Percentiles rank a stretch among this genome's conserved stretches.
Evolutionary conservation across 2,113 vertebrate species (phyloP).

Genomic region (Ailuropoda melanoleuca): DNA sequence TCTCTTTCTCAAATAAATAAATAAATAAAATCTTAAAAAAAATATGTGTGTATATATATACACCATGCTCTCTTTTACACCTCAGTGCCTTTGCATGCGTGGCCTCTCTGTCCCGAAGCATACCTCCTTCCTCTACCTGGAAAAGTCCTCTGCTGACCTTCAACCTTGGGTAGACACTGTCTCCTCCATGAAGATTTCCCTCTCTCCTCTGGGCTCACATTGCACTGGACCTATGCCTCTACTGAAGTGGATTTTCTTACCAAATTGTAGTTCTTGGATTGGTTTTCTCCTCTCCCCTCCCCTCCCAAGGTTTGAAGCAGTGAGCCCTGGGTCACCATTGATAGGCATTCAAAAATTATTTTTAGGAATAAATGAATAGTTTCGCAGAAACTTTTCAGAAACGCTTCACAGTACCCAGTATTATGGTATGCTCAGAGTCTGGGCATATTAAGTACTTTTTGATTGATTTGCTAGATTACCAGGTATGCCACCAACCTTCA

Average conservation of each 20-base stretch:
- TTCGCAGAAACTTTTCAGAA: constrained; percentile 44
- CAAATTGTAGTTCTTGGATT: background rate
- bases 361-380: constrained; percentile 40
- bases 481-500: constrained; percentile 48
- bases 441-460: constrained; percentile 49
- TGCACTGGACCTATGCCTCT: background rate
- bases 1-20: background rate
- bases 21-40: background rate
- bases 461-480: constrained; percentile 70
- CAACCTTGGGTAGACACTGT: background rate
- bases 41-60: background rate
- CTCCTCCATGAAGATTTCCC: background rate
- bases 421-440: constrained; percentile 18
- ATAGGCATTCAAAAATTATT: background rate
- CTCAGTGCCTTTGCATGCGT: background rate
- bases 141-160: background rate
- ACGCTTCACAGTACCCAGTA: background rate
- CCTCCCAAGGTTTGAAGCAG: background rate
- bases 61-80: background rate
- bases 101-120: background rate
- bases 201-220: background rate
- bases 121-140: background rate
- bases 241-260: background rate
- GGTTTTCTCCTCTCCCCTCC: background rate
- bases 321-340: background rate